phyloP scores from a whole-genome alignment of 2,888 invertebrate genomes.

The Trissolcus brochymenae region DNA sequence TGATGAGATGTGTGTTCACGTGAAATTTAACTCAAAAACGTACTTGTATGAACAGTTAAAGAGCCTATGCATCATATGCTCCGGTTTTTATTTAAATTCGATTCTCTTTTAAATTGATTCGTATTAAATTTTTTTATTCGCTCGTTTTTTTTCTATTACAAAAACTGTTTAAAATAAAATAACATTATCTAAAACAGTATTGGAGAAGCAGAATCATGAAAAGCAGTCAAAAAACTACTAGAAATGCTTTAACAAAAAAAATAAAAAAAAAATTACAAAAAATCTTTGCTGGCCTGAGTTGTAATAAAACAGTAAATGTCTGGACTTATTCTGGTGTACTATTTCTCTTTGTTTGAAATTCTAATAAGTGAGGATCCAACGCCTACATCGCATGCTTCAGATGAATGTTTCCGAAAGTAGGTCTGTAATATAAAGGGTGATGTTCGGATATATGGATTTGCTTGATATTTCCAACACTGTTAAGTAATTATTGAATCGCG shows the following conservation, averaged over 20 bases:
- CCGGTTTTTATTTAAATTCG: not conserved
- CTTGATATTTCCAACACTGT: conserved; percentile 11
- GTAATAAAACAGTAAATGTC: conserved; percentile 13
- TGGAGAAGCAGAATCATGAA: too few species aligned
- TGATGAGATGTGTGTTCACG: conserved; percentile 6
- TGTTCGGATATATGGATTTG: conserved; percentile 19
- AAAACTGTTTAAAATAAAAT: too few species aligned
- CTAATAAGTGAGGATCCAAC: conserved; percentile 33
- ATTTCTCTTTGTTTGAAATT: conserved; percentile 32
- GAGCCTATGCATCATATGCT: not conserved
- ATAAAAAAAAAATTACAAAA: too few species aligned
- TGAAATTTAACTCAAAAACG: conserved; percentile 4
- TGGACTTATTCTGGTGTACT: conserved; percentile 12
- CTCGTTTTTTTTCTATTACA: too few species aligned
- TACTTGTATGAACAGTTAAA: conserved; percentile 1
- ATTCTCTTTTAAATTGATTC: not conserved
- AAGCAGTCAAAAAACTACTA: too few species aligned
- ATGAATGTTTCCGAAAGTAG: conserved; percentile 33
- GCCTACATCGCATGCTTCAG: conserved; percentile 37
- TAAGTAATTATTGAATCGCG: conserved; percentile 4
- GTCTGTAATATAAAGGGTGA: conserved; percentile 38
- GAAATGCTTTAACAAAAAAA: too few species aligned
- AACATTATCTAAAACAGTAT: too few species aligned
- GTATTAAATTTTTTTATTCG: too few species aligned
- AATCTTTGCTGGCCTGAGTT: too few species aligned